Evolutionary conservation across 1,140 invertebrate species (phyloP), one percentile per base, ranked within the genome.

Genomic region (Formica selysi): DNA sequence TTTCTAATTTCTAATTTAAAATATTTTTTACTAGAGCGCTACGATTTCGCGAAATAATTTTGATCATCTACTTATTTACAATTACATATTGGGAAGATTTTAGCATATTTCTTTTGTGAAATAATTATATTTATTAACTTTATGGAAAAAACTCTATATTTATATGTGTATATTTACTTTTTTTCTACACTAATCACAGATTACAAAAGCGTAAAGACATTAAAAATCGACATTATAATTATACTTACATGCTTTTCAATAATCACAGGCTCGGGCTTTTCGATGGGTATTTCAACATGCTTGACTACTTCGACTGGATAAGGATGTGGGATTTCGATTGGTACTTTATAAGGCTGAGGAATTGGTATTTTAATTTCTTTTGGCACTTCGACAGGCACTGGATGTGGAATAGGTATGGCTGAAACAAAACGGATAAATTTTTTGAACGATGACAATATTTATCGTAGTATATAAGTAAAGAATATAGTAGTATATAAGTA

Each of bases 391-490:
- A 97, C 96, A 0, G 97, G 96, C 22, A 97, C 96, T 0, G 97
- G 97, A 91, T 97, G 96, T 0, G 97, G 97, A 73, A 97, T 96
- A 13, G 97, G 97, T n/a, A 98, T 96, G 0, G 97, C 97, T 95
- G 76, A 19, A 94, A 93, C 62, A 51, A 16, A 16, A 71, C 1
- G 10, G 38, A 13, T 1, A 19, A 36, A 54, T 51, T 51, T 68
- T 54, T 68, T 79, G 26, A 29, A 76, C 29, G 10, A 38, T 32
- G 2, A 51, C 11, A 29, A 11, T 5, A 87, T 54, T 85, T n/a
- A 54, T 16, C 11, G n/a, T 16, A 76, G 5, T 51, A 51, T 51
- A 51, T 36, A 73, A 71, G 13, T 59, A 26, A 59, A 59, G 59
- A 71, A 38, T 73, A 76, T 22, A 29, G 0, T n/a, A n/a, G n/a